A percentile compares a stretch with the other conserved stretches of the same genome.
Evolutionary conservation across 2,113 vertebrate genomes (phyloP).

Genomic region (Choloepus hoffmanni): DNA sequence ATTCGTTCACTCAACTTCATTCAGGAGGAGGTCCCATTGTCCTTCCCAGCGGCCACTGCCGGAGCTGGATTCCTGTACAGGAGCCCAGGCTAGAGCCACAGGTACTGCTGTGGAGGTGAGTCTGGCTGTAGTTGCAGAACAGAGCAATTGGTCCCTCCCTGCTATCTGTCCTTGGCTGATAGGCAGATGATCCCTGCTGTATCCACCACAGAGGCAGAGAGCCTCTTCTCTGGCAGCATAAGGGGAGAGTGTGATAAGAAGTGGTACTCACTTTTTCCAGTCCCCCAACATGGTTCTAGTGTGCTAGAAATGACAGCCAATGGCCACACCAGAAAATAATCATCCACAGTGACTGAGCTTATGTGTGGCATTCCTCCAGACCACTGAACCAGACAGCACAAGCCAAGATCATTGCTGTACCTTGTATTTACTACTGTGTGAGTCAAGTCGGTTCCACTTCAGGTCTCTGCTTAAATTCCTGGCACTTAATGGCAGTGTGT

Average conservation of each 20-base stretch:
- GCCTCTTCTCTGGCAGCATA: not conserved
- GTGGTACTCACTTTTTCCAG: conserved; percentile 59
- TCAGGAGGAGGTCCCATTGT: conserved; percentile 29
- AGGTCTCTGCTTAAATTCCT: conserved; percentile 76
- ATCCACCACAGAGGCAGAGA: not conserved
- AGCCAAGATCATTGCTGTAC: conserved; percentile 67
- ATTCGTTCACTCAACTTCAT: conserved; percentile 9
- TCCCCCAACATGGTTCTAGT: not conserved
- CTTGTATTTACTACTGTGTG: conserved; percentile 60
- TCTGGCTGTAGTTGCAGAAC: conserved; percentile 25
- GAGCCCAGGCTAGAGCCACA: conserved; percentile 50
- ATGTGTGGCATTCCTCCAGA: conserved; percentile 61
- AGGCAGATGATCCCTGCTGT: not conserved
- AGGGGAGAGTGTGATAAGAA: conserved; percentile 35
- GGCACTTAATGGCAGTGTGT: conserved; percentile 73
- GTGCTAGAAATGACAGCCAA: conserved; percentile 29
- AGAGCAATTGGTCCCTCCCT: not conserved
- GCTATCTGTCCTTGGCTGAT: not conserved
- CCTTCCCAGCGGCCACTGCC: conserved; percentile 72
- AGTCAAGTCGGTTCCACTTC: conserved; percentile 53
- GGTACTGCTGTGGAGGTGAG: conserved; percentile 9
- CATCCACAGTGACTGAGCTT: conserved; percentile 60
- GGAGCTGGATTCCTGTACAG: conserved; percentile 44
- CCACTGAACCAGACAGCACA: conserved; percentile 41
- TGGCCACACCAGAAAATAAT: conserved; percentile 31